Conservation (phyloP, 2,113 vertebrate species). For the Acrocephalus arundinaceus region DNA sequence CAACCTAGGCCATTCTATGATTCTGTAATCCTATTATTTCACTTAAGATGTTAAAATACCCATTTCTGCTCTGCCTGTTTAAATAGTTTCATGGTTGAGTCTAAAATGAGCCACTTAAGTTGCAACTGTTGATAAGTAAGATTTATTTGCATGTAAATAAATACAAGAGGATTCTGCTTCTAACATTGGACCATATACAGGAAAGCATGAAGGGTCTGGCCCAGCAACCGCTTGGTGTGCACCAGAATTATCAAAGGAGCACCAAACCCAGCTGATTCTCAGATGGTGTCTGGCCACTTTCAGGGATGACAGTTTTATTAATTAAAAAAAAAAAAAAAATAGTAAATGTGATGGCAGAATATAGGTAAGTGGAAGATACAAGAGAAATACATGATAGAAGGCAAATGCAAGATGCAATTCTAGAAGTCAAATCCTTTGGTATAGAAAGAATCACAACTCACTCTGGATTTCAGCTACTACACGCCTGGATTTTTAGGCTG, state of each 20-base stretch:
- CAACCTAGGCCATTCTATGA: neutral
- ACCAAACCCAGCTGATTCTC: neutral
- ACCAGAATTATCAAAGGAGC: neutral
- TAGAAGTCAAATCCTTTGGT: neutral
- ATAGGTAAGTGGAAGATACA: neutral
- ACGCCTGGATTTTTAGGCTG: neutral
- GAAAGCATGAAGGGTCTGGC: neutral
- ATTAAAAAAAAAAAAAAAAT: neutral
- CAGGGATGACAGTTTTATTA: neutral
- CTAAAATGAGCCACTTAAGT: neutral
- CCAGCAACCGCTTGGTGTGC: neutral
- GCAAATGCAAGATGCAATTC: neutral
- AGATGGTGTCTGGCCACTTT: neutral
- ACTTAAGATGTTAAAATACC: neutral
- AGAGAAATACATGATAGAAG: neutral
- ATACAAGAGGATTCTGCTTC: neutral
- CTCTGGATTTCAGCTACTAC: neutral
- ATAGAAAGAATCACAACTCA: neutral
- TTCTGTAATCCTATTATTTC: neutral
- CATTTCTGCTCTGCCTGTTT: neutral
- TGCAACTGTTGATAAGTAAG: neutral
- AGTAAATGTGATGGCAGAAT: neutral
- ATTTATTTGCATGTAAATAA: neutral
- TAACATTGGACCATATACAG: neutral
- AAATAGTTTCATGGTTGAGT: fast-evolving